Evolutionary conservation across 2,113 vertebrate genomes (phyloP).

Genomic region (Zootoca vivipara): DNA sequence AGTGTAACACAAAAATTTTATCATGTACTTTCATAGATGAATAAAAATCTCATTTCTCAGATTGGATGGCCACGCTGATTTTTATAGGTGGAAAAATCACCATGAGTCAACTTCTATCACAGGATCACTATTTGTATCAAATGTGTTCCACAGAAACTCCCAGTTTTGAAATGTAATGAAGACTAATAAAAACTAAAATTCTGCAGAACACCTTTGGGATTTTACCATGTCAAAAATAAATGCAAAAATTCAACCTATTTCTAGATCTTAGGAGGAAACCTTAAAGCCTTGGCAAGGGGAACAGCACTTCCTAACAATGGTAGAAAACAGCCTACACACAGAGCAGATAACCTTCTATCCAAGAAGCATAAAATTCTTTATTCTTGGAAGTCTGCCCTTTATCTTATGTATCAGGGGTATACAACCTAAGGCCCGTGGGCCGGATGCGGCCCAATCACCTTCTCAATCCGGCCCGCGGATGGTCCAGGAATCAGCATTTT

Average conservation of each 20-base stretch:
- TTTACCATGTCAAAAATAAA: not conserved
- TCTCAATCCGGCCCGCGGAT: no score
- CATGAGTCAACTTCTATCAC: not conserved
- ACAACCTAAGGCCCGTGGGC: no score
- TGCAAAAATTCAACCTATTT: not conserved
- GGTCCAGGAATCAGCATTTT: no score
- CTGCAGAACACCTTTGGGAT: not conserved
- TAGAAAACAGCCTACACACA: no score
- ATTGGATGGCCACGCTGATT: not conserved
- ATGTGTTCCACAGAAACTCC: not conserved
- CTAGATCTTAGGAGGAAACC: not conserved
- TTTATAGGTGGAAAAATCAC: not conserved
- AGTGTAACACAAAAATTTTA: not conserved
- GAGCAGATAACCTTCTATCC: not conserved
- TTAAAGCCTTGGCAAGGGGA: no score
- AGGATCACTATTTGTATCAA: not conserved
- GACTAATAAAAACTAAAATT: not conserved
- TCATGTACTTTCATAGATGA: not conserved
- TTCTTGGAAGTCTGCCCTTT: not conserved
- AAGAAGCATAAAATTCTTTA: not conserved
- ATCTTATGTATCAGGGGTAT: not conserved
- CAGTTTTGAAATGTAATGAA: not conserved
- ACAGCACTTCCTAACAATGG: not conserved
- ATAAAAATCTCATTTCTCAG: not conserved
- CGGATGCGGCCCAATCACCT: no score